Conservation (phyloP, 1,140 invertebrate genomes). For the Arion vulgaris region DNA sequence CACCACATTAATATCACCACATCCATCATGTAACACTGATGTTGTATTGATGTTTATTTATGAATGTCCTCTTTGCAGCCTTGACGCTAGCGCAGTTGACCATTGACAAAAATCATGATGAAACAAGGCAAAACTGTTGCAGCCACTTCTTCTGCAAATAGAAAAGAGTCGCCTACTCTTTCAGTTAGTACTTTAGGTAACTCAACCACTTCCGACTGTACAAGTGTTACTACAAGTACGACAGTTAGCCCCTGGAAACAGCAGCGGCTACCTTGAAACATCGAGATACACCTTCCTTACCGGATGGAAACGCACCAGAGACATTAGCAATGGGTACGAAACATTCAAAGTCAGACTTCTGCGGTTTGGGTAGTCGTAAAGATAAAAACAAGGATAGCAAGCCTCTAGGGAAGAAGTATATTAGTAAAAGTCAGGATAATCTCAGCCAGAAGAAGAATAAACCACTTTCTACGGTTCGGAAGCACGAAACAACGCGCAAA, state of each 20-base stretch:
- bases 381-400: conserved; percentile 26
- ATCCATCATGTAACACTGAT: no score
- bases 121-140: no score
- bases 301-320: not conserved
- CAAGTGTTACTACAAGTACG: not conserved
- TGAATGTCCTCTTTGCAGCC: no score
- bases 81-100: no score
- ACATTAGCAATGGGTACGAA: conserved; percentile 50
- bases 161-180: no score
- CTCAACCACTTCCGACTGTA: not conserved
- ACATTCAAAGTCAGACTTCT: conserved; percentile 59
- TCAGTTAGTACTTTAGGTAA: not conserved
- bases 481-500: conserved; percentile 45
- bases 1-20: no score
- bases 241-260: not conserved
- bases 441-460: conserved; percentile 58
- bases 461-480: conserved; percentile 47
- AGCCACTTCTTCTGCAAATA: no score
- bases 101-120: no score
- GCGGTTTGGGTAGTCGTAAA: conserved; percentile 45
- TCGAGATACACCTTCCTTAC: not conserved
- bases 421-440: conserved; percentile 72
- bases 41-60: no score
- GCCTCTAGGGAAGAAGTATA: conserved; percentile 50
- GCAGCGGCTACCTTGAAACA: not conserved